Percentiles rank a stretch among this genome's conserved stretches.
Evolutionary conservation across 2,113 vertebrate genomes (phyloP).

Genomic region (Notiomystis cincta): DNA sequence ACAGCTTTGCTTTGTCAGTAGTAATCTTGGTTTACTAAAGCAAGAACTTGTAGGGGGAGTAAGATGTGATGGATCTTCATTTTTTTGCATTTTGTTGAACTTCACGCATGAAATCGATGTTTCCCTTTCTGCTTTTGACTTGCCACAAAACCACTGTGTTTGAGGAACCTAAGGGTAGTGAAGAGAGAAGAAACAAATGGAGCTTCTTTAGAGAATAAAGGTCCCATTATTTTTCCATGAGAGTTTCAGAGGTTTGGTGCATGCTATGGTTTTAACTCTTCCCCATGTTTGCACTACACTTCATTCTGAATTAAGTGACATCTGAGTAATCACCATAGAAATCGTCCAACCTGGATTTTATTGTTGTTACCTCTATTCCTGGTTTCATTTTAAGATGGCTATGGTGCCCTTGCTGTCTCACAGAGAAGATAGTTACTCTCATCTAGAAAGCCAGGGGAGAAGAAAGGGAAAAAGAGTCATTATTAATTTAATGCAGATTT

Average conservation of each 20-base stretch:
- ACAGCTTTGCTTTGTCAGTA: neutral
- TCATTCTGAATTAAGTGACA: neutral
- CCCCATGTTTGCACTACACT: neutral
- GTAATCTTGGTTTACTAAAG: neutral
- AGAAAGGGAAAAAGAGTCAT: neutral
- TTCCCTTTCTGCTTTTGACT: neutral
- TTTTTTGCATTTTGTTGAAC: neutral
- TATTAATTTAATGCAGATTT: neutral
- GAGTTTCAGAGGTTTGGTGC: neutral
- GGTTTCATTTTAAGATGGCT: neutral
- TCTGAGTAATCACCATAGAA: neutral
- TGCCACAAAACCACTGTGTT: neutral
- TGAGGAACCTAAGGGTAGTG: neutral
- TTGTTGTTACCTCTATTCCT: neutral
- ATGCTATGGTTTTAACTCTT: neutral
- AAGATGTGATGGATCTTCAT: neutral
- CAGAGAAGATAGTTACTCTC: neutral
- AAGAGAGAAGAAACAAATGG: neutral
- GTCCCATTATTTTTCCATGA: neutral
- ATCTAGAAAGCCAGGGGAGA: neutral
- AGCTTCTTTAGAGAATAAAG: neutral
- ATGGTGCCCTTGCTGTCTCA: neutral
- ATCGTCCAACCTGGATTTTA: fast-evolving
- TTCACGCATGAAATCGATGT: neutral
- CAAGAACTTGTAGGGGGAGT: neutral